These are phyloP conservation scores for Ichneumoninae sp. DNA, from an alignment of 2,888 invertebrate genomes.

Conservation along the genomic window DNA sequence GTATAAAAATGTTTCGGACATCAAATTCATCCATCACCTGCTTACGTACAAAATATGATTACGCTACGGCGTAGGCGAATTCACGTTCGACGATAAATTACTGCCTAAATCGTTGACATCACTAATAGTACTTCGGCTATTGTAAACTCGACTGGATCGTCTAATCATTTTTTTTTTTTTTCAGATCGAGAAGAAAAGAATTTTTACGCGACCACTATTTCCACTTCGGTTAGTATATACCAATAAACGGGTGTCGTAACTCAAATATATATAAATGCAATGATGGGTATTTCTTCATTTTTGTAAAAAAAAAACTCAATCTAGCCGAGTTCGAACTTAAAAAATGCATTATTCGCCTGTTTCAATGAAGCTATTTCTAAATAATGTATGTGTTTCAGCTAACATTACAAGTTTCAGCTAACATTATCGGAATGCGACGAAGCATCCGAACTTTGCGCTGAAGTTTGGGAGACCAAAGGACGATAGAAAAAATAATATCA, in stretches of 20 bases:
- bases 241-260: background rate
- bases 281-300: constrained; percentile 6
- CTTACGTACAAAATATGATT: constrained; percentile 48
- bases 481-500: constrained; percentile 27
- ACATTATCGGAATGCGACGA: constrained; percentile 26
- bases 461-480: constrained; percentile 32
- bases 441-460: background rate
- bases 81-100: constrained; percentile 14
- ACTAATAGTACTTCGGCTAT: constrained; percentile 1
- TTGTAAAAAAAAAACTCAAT: background rate
- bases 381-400: background rate
- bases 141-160: background rate
- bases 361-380: constrained; percentile 1
- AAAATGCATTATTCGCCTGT: background rate
- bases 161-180: background rate
- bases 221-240: background rate
- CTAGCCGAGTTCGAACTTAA: background rate
- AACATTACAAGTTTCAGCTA: constrained; percentile 4
- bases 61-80: constrained; percentile 6
- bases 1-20: constrained; percentile 42
- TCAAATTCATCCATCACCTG: constrained; percentile 31
- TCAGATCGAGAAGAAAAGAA: background rate
- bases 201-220: background rate
- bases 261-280: constrained; percentile 33
- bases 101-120: constrained; percentile 39